Conservation (phyloP, 2,888 invertebrate genomes). For the Calliphora vomitoria region DNA sequence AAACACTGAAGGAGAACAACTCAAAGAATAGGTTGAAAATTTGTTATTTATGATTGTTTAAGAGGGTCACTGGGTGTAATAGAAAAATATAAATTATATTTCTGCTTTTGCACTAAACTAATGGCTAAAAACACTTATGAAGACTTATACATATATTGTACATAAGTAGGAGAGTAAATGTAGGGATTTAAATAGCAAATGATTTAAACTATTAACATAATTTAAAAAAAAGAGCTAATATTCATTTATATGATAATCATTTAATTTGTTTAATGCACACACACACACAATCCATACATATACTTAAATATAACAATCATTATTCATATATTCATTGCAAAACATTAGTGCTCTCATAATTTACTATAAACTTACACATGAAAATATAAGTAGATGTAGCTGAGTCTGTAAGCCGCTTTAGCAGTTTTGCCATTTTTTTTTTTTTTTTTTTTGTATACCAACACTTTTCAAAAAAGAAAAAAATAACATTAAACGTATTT, state of each 20-base stretch:
- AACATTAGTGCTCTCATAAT: slow-evolving; percentile 58
- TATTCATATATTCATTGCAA: slow-evolving; percentile 64
- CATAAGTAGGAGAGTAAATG: background rate
- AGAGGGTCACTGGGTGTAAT: slow-evolving; percentile 58
- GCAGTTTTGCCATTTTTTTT: slow-evolving; percentile 30
- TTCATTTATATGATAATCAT: slow-evolving; percentile 49
- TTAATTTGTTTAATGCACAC: background rate
- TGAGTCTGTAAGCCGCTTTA: slow-evolving; percentile 23
- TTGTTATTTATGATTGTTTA: slow-evolving; percentile 66
- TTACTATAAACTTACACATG: slow-evolving; percentile 9
- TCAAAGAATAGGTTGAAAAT: slow-evolving; percentile 38
- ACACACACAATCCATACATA: background rate
- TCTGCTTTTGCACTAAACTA: background rate
- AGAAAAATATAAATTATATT: slow-evolving; percentile 33
- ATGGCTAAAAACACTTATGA: slow-evolving; percentile 18
- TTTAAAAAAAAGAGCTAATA: slow-evolving; percentile 15
- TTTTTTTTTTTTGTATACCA: background rate
- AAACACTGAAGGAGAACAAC: background rate
- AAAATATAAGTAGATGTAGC: slow-evolving; percentile 4
- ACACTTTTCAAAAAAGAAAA: slow-evolving; percentile 2
- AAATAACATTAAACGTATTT: slow-evolving; percentile 39
- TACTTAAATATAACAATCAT: slow-evolving; percentile 44
- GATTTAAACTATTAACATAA: slow-evolving; percentile 12
- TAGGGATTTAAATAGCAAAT: background rate
- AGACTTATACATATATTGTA: too few relatives aligned